These are phyloP conservation scores for Frieseomelitta varia DNA, from an alignment of 1,140 invertebrate species.

Conservation along the genomic window DNA sequence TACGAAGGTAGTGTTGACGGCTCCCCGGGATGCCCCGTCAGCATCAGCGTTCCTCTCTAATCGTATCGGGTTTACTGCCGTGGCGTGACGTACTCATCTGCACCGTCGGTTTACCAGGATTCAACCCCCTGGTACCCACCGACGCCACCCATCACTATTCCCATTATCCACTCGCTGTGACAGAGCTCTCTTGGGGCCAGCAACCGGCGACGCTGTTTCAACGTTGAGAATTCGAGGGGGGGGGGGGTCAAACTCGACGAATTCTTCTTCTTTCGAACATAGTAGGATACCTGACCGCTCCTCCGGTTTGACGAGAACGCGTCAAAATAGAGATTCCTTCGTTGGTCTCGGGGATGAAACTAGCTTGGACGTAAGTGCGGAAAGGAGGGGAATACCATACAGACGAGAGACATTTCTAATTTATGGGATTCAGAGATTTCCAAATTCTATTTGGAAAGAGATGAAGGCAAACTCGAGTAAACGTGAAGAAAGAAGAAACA, in stretches of 20 bases:
- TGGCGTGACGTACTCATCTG: conserved; percentile 80
- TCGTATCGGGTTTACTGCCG: conserved; percentile 80
- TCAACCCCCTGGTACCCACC: conserved; percentile 63
- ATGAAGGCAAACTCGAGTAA: no score
- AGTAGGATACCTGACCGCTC: conserved; percentile 47
- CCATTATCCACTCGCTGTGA: conserved; percentile 80
- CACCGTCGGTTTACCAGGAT: conserved; percentile 69
- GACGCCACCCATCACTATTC: conserved; percentile 74
- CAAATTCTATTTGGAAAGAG: no score
- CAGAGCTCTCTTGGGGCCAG: conserved; percentile 77
- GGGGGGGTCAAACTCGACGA: background rate
- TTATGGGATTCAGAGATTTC: no score
- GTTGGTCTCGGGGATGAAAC: no score
- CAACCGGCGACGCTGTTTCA: conserved; percentile 62
- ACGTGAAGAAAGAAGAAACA: no score
- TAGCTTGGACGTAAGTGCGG: no score
- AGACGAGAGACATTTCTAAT: no score
- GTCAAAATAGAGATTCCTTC: conserved; percentile 14
- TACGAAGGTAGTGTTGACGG: conserved; percentile 78
- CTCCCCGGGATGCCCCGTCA: conserved; percentile 79
- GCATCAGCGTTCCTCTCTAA: conserved; percentile 77
- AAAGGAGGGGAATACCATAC: no score
- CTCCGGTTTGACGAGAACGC: conserved; percentile 32
- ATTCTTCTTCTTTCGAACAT: conserved; percentile 54
- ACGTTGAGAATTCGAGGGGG: conserved; percentile 7